phyloP scores from a whole-genome alignment of 2,113 vertebrate genomes.

The Orthochromis malagaraziensis region DNA sequence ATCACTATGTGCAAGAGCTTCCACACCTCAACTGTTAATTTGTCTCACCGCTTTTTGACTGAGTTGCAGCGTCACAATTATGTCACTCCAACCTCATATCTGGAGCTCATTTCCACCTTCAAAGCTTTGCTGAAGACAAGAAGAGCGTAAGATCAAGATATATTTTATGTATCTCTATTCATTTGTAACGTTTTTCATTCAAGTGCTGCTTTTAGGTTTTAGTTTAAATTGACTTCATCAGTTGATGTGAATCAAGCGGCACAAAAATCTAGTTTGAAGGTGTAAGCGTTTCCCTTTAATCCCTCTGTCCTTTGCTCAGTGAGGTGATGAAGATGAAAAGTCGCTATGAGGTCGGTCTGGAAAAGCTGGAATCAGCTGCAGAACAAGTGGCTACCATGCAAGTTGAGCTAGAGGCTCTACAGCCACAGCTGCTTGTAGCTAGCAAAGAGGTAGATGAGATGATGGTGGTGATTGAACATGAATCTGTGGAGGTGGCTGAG shows the following conservation, averaged over 20 bases:
- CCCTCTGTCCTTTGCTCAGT: constrained; percentile 40
- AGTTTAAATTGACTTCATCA: neutral
- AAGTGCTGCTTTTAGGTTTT: neutral
- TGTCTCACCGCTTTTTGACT: constrained; percentile 73
- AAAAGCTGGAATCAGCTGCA: constrained; percentile 83
- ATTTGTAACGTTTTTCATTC: neutral
- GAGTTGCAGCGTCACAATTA: constrained; percentile 87
- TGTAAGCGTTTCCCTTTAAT: neutral
- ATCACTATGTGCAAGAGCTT: constrained; percentile 89
- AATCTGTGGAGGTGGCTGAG: constrained; percentile 85
- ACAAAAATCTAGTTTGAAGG: neutral
- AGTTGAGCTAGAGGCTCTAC: constrained; percentile 79
- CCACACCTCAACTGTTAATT: constrained; percentile 79
- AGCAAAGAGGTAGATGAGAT: constrained; percentile 83
- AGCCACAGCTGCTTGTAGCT: constrained; percentile 81
- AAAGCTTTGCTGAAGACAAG: constrained; percentile 79
- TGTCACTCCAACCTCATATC: constrained; percentile 89
- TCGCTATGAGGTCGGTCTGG: constrained; percentile 84
- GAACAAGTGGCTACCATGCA: constrained; percentile 85
- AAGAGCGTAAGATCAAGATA: constrained; percentile 71
- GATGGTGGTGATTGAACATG: constrained; percentile 80
- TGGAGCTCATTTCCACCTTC: constrained; percentile 90
- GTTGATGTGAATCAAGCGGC: neutral
- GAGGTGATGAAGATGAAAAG: constrained; percentile 83
- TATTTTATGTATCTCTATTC: neutral